Evolutionary conservation across 2,888 invertebrate species (phyloP), one percentile per base, ranked within the genome.

Genomic region (Harpagoxenus sublaevis): DNA sequence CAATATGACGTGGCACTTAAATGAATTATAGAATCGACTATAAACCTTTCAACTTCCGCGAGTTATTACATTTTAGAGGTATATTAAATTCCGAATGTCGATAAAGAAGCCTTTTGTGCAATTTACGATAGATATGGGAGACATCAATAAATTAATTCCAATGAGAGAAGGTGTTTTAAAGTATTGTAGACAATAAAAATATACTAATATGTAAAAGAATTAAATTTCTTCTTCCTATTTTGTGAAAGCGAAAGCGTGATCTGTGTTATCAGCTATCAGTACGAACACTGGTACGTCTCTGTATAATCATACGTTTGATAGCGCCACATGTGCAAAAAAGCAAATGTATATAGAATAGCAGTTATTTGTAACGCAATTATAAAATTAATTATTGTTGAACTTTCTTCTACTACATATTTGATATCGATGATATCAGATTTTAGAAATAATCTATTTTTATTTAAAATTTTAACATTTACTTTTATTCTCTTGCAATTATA

Each of bases 321-420:
- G 79, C 71, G 79, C 79, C 71, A 79, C 79, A 12, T 79, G 79
- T 79, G 28, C 23, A 12, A 48, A 60, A 10, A 71, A 70, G 31
- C 15, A 10, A 15, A 62, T 28, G 0, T 66, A 51, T 51, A 15
- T 51, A 77, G 23, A 23, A 0, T 8, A 8, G 9, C 15, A 9
- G 35, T 62, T 48, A 75, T 48, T 10, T 15, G 5, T 53, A 31
- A 48, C 4, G 10, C 1, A 45, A 31, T 48, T 18, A 60, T 48
- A 31, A 66, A 66, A 45, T 66, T 18, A 63, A 23, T 48, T 48
- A 62, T 28, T 42, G 5, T 39, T 23, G 23, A 53, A 57, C 2
- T 23, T 71, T 74, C 5, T 45, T 15, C 3, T 55, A 31, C 12
- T 5, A 51, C 35, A 35, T 35, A 35, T 35, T 35, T 5, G 6